Evolutionary conservation across 2,797 vertebrate genomes (phyloP).

Genomic region (Triplophysa yarkandensis): DNA sequence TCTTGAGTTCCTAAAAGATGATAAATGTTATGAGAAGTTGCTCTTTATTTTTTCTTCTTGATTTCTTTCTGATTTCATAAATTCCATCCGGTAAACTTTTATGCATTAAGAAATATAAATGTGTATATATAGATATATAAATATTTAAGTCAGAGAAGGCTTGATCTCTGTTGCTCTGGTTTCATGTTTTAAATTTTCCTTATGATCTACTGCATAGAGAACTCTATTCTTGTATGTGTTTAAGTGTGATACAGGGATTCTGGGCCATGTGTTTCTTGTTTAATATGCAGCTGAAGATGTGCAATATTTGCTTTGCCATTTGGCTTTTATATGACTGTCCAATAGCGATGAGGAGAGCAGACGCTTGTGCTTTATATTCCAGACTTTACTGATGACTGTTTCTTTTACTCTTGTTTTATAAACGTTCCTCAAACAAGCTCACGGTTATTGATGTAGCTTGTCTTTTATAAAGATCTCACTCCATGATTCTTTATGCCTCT

Average conservation of each 20-base stretch:
- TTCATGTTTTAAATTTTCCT: conserved; percentile 67
- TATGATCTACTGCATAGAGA: conserved; percentile 70
- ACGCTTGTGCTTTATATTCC: conserved; percentile 59
- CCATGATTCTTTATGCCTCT: conserved; percentile 25
- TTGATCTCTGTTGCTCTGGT: conserved; percentile 62
- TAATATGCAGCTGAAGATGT: conserved; percentile 74
- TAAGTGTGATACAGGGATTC: conserved; percentile 65
- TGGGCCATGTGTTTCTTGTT: conserved; percentile 62
- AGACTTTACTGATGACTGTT: conserved; percentile 64
- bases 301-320: conserved; percentile 78
- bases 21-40: conserved; percentile 19
- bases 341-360: conserved; percentile 55
- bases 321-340: conserved; percentile 62
- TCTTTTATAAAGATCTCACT: conserved; percentile 52
- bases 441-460: conserved; percentile 56
- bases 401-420: conserved; percentile 70
- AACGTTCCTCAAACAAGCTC: conserved; percentile 52
- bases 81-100: conserved; percentile 51
- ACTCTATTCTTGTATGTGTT: conserved; percentile 73
- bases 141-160: conserved; percentile 58
- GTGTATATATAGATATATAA: too few species aligned
- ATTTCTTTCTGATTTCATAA: conserved; percentile 65
- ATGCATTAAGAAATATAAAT: conserved; percentile 60
- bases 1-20: conserved; percentile 33
- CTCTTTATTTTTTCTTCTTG: conserved; percentile 55